Evolutionary conservation across 1,140 invertebrate species (phyloP), one percentile per base, ranked within the genome.

Genomic region (Orius laevigatus): DNA sequence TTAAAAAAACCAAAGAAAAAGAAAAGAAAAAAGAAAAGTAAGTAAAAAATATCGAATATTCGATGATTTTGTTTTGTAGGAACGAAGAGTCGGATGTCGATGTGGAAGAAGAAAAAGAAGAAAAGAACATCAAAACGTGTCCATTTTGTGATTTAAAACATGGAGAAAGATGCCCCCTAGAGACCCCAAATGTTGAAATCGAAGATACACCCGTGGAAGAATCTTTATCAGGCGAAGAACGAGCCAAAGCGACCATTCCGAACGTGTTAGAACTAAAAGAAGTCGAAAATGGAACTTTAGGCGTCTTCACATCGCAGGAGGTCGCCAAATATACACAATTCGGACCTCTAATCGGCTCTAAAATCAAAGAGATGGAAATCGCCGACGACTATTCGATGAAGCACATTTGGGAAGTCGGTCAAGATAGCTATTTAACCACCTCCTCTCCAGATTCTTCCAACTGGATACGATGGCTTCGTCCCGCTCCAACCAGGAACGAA

Each of bases 401-500:
- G 52, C 70, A 79, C 61, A 72, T 82, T 52, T 81, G 78, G 70
- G 78, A 80, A 68, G 74, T 79, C 59, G 69, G 63, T 19, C 71
- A 70, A 56, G 67, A 66, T 2, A 62, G 61, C 31, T 75, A 79
- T 60, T 57, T 81, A 5, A 78, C 75, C 57, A 79, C 78, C 31
- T 72, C 76, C 45, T 74, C 82, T 66, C 70, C 74, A n/a, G 63
- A 76, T 18, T 69, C 65, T 42, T 79, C 77, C 56, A 89, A 87
- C 64, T 89, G 84, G 84, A 72, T 84, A 59, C 70, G 82, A 50
- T 86, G 77, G 62, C 70, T 89, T 1, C 68, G 82, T 48, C 80
- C 83, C n/a, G 81, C 84, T 1, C 70, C 72, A 9, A 70, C 65
- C 40, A 69, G 75, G 47, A 71, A 75, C 41, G 71, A 80, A 43